Evolutionary conservation across 2,888 invertebrate genomes (phyloP), one percentile per base, ranked within the genome.

Genomic region (Trypoxylon attenuatum): DNA sequence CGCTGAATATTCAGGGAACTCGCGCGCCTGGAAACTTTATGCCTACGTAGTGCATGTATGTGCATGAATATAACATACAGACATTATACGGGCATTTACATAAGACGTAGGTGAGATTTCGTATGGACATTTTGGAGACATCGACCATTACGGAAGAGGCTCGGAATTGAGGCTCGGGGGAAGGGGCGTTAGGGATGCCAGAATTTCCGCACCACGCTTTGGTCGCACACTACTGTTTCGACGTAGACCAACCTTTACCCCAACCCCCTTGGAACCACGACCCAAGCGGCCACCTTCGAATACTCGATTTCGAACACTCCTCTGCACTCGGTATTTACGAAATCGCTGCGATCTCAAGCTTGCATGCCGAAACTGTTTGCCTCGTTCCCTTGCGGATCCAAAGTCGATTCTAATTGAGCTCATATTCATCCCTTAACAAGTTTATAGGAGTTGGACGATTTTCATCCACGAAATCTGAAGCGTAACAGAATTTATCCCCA

Each of bases 101-200:
- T 62, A 62, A 62, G 65, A 62, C 65, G 51, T 62, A 56, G 63
- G 56, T 62, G 65, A 62, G 63, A 62, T 56, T n/a, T 65, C 47
- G 51, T 52, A 52, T 47, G 65, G 65, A 47, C 55, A 56, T 52
- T 50, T 51, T 19, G 38, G 56, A 29, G 52, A 42, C 64, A 29
- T 39, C 62, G 55, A 27, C 25, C 58, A 51, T 47, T 43, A 25
- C 46, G 18, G 62, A 33, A 45, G 60, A 29, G 16, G 55, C 21
- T 46, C 25, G 29, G n/a, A n/a, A n/a, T n/a, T n/a, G n/a, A n/a
- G n/a, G n/a, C n/a, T n/a, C n/a, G n/a, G n/a, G n/a, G n/a, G n/a
- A n/a, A n/a, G 8, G 58, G 46, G 5, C 27, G 39, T 21, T 29
- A 27, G 58, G 52, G 38, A 58, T 23, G 50, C 33, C 33, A 38